Base-by-base conservation (phyloP, 2,888 invertebrate genomes). In the Cylloceria caligata region DNA sequence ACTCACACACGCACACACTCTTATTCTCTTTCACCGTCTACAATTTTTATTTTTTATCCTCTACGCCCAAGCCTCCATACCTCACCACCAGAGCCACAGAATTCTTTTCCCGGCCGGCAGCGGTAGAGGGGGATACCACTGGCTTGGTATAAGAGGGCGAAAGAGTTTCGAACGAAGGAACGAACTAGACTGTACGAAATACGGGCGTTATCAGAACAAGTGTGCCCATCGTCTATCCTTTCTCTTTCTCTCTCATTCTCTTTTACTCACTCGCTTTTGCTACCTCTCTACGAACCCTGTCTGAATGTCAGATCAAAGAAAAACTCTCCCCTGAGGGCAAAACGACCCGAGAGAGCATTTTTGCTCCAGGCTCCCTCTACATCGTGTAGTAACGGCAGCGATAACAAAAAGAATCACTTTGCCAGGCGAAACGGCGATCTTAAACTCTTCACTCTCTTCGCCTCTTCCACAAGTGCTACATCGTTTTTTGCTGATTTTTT, bases 291-390 rank as follows among this genome's bases (percentile, higher is more conserved):
- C 55, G 55, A 42, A 55, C 55, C 75, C 76, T 73, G 80, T 79
- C 83, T 85, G 84, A 84, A 86, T 86, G 81, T 83, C 81, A 83
- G 83, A 85, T 86, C 86, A 86, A 86, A 86, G 86, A 77, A 64
- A 82, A 75, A 69, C 62, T 72, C 72, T 76, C 57, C 75, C 75
- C 80, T 80, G 74, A 78, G 67, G 52, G 73, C 79, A 67, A 80
- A 80, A 76, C 76, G 52, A 64, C 55, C 74, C 81, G 74, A 45
- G 75, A 72, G 79, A 80, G 77, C 78, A 82, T 84, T 80, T 82
- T 80, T 82, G 79, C 80, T 77, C 71, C 42, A 55, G 47, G 77
- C 77, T 52, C 68, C 47, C 60, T 80, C 72, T 52, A 39, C 34
- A 64, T 69, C 72, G 47, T 27, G 30, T 19, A 21, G 55, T 30